Evolutionary conservation across 2,113 vertebrate genomes (phyloP).

Genomic region (Tachycineta bicolor): DNA sequence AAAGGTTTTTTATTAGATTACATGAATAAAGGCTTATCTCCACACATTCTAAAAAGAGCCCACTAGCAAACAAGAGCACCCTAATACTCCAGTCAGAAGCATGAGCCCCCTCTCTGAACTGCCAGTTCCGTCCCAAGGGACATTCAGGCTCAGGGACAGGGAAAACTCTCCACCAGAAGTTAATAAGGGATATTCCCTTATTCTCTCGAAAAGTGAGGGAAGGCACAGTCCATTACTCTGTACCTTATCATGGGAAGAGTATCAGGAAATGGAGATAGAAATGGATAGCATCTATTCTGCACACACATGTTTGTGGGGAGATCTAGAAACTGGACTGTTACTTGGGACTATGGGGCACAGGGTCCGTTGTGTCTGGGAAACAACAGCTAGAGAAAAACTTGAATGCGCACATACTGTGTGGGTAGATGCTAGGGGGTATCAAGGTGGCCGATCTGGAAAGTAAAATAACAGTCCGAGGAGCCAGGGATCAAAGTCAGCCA

Average conservation of each 20-base stretch:
- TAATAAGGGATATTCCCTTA: neutral
- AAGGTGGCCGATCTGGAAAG: neutral
- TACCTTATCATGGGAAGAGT: neutral
- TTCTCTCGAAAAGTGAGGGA: neutral
- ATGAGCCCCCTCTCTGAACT: neutral
- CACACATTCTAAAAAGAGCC: neutral
- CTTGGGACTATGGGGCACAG: no score
- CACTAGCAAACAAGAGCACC: neutral
- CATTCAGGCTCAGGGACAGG: neutral
- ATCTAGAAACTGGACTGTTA: neutral
- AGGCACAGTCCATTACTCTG: neutral
- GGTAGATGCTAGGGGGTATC: rapidly evolving
- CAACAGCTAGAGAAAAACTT: neutral
- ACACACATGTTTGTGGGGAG: neutral
- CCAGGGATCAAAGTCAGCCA: neutral
- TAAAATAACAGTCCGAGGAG: neutral
- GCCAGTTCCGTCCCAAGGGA: neutral
- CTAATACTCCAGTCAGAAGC: neutral
- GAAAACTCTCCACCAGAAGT: neutral
- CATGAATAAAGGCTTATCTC: neutral
- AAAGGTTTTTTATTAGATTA: neutral
- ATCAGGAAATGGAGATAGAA: neutral
- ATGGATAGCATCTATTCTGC: neutral
- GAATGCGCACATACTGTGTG: neutral
- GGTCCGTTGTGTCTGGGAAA: no score